Base-by-base conservation (phyloP, 1,140 invertebrate genomes). In the Bombus waltoni region DNA sequence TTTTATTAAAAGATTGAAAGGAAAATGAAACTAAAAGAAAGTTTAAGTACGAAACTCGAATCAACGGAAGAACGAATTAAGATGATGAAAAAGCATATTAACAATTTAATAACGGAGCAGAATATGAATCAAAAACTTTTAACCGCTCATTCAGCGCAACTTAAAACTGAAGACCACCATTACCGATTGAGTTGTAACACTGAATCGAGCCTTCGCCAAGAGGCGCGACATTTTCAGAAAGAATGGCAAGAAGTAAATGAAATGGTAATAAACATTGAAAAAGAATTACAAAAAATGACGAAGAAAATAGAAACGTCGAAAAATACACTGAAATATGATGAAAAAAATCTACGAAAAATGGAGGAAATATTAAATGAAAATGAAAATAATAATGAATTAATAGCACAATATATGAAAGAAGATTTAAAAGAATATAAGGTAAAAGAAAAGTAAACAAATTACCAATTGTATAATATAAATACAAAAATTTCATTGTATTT, bases 341-440 rank as follows among this genome's bases (percentile, higher is more conserved):
- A 96, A 62, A 95, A 96, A 38, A 96, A 96, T 32, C 90, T 97
- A 59, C 94, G 96, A 35, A 95, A 96, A 66, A 97, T 96, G 96
- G 96, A 97, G 65, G 96, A 97, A 57, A 95, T 96, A 25, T 92
- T 97, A 3, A 95, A 96, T 81, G 95, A 96, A 70, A 96, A 95
- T 44, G 96, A 97, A 71, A 95, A 96, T 8, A 96, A 97, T 82
- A 96, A 96, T 83, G 94, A 96, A 32, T 91, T 97, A 38, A 95
- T 97, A n/a, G 96, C 96, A 85, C 95, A 96, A 87, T 97, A 97
- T 77, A 96, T 96, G 62, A 96, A 96, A 84, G 95, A 96, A 81
- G 97, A 97, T 92, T 91, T 96, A 5, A 96, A 96, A 83, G 96
- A 96, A 83, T 96, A 96, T 81, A 96, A 96, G 92, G 96, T 96